Percentiles rank a stretch among this genome's conserved stretches.
These are phyloP conservation scores for Apeltes quadracus DNA, from an alignment of 2,113 vertebrate species.

Conservation along the genomic window DNA sequence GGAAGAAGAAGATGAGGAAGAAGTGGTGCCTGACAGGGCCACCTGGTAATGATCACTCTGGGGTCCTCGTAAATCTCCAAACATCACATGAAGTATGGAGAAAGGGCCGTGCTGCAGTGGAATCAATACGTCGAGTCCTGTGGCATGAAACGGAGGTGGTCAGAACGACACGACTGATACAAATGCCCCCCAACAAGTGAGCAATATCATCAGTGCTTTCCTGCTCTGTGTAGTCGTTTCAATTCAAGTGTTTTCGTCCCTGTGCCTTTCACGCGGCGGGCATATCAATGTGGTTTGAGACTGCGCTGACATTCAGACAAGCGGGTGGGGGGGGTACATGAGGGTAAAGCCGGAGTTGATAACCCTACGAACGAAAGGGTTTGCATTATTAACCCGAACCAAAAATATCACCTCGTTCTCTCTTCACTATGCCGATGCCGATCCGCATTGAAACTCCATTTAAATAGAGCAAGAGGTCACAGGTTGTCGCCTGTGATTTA, in stretches of 20 bases:
- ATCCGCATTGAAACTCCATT: neutral
- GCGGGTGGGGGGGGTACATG: conserved; percentile 3
- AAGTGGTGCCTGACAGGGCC: conserved; percentile 31
- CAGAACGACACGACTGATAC: conserved; percentile 21
- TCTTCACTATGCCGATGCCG: neutral
- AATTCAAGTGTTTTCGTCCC: conserved; percentile 18
- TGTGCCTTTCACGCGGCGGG: conserved; percentile 17
- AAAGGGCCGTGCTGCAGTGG: conserved; percentile 17
- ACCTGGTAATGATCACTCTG: conserved; percentile 61
- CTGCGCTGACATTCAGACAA: conserved; percentile 11
- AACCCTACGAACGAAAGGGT: neutral
- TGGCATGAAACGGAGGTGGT: conserved; percentile 19
- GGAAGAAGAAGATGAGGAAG: conserved; percentile 38
- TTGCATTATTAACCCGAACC: conserved; percentile 1
- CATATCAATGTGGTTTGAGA: conserved; percentile 27
- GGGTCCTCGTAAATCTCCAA: conserved; percentile 64
- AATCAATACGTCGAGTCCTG: conserved; percentile 41
- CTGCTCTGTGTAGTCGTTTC: conserved; percentile 14
- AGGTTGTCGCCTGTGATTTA: conserved; percentile 45
- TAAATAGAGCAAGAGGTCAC: conserved; percentile 17
- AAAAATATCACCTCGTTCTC: neutral
- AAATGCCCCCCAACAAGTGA: conserved; percentile 17
- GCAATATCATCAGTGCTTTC: neutral
- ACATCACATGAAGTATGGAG: conserved; percentile 38
- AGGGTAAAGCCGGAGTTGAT: conserved; percentile 12